Percentiles rank a stretch among this genome's conserved stretches.
Evolutionary conservation across 2,113 vertebrate species (phyloP).

Genomic region (Brienomyrus brachyistius): DNA sequence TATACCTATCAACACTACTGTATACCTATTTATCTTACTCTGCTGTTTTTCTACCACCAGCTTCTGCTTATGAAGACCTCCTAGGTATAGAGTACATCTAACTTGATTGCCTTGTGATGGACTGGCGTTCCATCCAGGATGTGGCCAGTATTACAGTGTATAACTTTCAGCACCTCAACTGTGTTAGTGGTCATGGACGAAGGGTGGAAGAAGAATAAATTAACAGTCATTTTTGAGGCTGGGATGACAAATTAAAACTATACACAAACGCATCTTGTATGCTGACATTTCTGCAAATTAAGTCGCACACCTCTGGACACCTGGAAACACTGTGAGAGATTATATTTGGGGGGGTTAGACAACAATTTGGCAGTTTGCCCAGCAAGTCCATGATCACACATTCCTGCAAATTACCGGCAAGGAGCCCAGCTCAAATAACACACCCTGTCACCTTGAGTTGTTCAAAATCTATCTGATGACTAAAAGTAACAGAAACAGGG

Average conservation of each 20-base stretch:
- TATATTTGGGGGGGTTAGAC: background rate
- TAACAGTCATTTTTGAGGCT: background rate
- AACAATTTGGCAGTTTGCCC: background rate
- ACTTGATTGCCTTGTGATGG: background rate
- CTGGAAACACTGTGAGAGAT: background rate
- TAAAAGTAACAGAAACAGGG: background rate
- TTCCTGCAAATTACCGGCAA: background rate
- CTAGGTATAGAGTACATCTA: background rate
- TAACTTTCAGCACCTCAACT: background rate
- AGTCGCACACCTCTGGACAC: background rate
- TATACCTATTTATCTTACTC: background rate
- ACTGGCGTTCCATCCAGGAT: no score
- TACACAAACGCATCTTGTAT: background rate
- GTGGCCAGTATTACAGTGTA: background rate
- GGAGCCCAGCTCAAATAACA: background rate
- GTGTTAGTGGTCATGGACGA: background rate
- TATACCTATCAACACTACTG: background rate
- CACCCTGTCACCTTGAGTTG: background rate
- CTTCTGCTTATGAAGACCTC: background rate
- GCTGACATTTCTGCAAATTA: background rate
- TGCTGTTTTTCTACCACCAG: background rate
- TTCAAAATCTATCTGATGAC: background rate
- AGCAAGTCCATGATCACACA: background rate
- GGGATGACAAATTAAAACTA: background rate
- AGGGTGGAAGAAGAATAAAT: background rate